A percentile compares a stretch with the other conserved stretches of the same genome.
These are phyloP conservation scores for Elmis aenea DNA, from an alignment of 2,888 invertebrate species.

Conservation along the genomic window DNA sequence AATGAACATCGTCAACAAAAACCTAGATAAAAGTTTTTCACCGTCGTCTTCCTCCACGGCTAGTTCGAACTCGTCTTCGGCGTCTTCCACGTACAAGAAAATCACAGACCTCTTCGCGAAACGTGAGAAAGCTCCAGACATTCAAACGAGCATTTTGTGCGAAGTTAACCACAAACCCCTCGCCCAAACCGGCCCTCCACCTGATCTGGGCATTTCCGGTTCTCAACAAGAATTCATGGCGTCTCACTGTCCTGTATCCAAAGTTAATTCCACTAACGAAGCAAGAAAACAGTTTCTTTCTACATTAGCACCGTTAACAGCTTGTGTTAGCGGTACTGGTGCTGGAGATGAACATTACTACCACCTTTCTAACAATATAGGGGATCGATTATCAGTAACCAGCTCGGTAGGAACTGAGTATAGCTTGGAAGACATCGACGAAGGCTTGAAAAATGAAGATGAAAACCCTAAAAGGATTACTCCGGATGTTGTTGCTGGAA, in stretches of 20 bases:
- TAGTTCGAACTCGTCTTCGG: constrained; percentile 54
- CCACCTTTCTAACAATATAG: constrained; percentile 47
- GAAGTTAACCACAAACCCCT: constrained; percentile 23
- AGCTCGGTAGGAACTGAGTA: constrained; percentile 64
- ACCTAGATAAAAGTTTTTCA: constrained; percentile 56
- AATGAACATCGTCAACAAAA: constrained; percentile 25
- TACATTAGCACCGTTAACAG: constrained; percentile 70
- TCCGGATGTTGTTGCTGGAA: constrained; percentile 76
- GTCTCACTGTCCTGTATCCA: constrained; percentile 43
- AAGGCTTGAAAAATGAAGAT: constrained; percentile 52
- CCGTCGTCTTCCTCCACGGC: constrained; percentile 54
- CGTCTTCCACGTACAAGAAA: constrained; percentile 61
- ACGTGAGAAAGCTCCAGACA: constrained; percentile 34
- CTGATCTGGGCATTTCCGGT: constrained; percentile 54
- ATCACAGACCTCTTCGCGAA: constrained; percentile 57
- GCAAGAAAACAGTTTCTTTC: constrained; percentile 74
- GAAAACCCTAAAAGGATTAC: constrained; percentile 55
- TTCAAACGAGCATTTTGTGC: constrained; percentile 31
- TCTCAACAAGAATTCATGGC: constrained; percentile 36
- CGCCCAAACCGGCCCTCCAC: constrained; percentile 39
- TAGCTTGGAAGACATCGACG: constrained; percentile 60
- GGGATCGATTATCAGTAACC: constrained; percentile 57
- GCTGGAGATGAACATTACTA: constrained; percentile 58
- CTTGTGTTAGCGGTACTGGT: constrained; percentile 61
- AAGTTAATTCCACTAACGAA: constrained; percentile 49